Evolutionary conservation across 2,797 vertebrate species (phyloP).

Genomic region (Fundulus diaphanus): DNA sequence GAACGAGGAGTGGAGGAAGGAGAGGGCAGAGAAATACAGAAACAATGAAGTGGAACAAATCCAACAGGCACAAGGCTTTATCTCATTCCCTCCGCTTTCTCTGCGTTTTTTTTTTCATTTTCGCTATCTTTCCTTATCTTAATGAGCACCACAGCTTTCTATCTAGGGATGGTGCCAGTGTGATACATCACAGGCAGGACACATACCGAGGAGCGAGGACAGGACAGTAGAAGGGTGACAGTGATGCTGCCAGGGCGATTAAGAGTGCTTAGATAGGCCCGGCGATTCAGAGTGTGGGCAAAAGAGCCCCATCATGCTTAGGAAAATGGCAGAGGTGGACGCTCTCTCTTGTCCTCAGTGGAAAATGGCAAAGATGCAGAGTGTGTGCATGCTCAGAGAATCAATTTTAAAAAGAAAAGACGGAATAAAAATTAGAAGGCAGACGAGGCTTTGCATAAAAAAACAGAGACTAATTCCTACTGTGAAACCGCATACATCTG

Average conservation of each 20-base stretch:
- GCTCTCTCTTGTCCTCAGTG: background rate
- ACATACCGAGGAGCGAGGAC: slow-evolving; percentile 60
- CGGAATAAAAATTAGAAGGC: background rate
- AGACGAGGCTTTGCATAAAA: background rate
- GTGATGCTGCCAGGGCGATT: slow-evolving; percentile 63
- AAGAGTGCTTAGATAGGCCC: slow-evolving; percentile 56
- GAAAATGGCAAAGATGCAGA: slow-evolving; percentile 5
- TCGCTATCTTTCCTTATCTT: slow-evolving; percentile 84
- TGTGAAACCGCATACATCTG: background rate
- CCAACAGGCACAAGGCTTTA: slow-evolving; percentile 80
- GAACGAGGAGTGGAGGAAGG: slow-evolving; percentile 23
- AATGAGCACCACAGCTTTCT: slow-evolving; percentile 82
- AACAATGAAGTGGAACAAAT: slow-evolving; percentile 85
- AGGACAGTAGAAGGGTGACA: slow-evolving; percentile 64
- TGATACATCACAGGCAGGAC: slow-evolving; percentile 76
- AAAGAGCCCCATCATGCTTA: slow-evolving; percentile 44
- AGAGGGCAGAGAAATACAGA: slow-evolving; percentile 67
- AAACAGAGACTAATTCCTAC: background rate
- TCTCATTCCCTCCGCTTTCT: slow-evolving; percentile 71
- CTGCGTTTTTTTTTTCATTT: slow-evolving; percentile 75
- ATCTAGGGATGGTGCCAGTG: slow-evolving; percentile 70
- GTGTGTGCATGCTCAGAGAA: background rate
- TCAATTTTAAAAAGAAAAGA: background rate
- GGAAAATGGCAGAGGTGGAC: slow-evolving; percentile 26
- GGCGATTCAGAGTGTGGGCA: slow-evolving; percentile 49